phyloP scores from a whole-genome alignment of 2,797 vertebrate genomes.

The Heliangelus exortis region DNA sequence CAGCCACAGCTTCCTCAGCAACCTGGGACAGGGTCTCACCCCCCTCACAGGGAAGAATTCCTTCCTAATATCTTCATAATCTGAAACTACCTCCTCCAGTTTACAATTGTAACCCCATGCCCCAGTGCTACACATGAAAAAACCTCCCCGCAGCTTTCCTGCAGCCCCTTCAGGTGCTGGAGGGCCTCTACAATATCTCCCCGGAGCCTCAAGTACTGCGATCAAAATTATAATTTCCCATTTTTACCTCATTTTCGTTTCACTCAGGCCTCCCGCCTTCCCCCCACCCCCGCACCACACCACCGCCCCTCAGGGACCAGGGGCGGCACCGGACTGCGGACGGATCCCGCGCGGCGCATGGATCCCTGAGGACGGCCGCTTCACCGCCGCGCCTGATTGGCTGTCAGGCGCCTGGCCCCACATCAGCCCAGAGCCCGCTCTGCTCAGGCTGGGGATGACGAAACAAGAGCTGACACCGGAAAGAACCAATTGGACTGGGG shows the following conservation, averaged over 20 bases:
- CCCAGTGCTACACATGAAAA: too few species aligned
- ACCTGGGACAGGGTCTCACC: too few species aligned
- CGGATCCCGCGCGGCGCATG: neutral
- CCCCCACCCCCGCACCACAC: too few species aligned
- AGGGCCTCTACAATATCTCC: too few species aligned
- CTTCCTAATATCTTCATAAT: too few species aligned
- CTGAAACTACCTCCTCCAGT: too few species aligned
- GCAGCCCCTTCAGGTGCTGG: too few species aligned
- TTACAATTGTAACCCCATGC: too few species aligned
- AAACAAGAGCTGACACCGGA: neutral
- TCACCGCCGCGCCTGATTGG: constrained; percentile 65
- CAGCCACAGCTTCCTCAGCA: too few species aligned
- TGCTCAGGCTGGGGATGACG: constrained; percentile 31
- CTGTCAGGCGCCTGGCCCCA: constrained; percentile 74
- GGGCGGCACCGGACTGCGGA: constrained; percentile 24
- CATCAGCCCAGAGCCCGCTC: constrained; percentile 83
- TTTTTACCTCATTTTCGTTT: neutral
- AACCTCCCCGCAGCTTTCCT: too few species aligned
- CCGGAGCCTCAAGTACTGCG: too few species aligned
- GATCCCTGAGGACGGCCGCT: neutral
- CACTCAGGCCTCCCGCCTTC: neutral
- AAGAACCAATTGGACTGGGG: neutral
- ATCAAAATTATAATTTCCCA: accelerated
- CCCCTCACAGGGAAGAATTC: too few species aligned
- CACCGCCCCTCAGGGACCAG: neutral